Base-by-base conservation (phyloP, 2,888 invertebrate species). In the Pseudococcus longispinus region DNA sequence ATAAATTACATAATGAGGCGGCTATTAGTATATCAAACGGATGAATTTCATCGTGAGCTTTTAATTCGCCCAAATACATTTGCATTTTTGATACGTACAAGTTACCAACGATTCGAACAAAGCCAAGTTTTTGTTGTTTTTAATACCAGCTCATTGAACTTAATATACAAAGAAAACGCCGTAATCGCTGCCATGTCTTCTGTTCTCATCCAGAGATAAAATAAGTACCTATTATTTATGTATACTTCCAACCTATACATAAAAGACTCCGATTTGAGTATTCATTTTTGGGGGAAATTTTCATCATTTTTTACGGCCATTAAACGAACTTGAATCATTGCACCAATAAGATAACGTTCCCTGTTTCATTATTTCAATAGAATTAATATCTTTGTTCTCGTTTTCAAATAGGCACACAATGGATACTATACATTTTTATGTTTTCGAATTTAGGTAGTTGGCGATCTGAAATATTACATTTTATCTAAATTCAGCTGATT, bases 1-100 rank as follows among this genome's bases (percentile, higher is more conserved):
- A 80, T 42, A 15, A 80, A 42, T 80, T 80, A 80, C 42, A 80
- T 42, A 42, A 80, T 42, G 42, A 80, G n/a, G 42, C 77, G 74
- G 18, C 13, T 6, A 37, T 74, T 26, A 11, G 32, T 15, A 18
- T 74, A 32, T 20, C 60, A 60, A 13, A 37, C 37, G n/a, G 55
- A 60, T 23, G 60, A 60, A 60, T 23, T 23, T 9, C 60, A 26
- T 70, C 29, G 70, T 29, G 29, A 70, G 70, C 29, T 15, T 29
- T 29, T 70, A 29, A 29, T 70, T 29, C 70, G 70, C 32, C 70
- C 70, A 29, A 70, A 70, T 70, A 60, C 20, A 60, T 60, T 60
- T 60, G 20, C 20, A 60, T 60, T 60, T 60, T 23, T 60, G 23
- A 55, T 55, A 55, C 55, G 37, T 37, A 37, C 37, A 37, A 37